A percentile compares a stretch with the other conserved stretches of the same genome.
These are phyloP conservation scores for Tetramorium bicarinatum DNA, from an alignment of 2,888 invertebrate species.

Conservation along the genomic window DNA sequence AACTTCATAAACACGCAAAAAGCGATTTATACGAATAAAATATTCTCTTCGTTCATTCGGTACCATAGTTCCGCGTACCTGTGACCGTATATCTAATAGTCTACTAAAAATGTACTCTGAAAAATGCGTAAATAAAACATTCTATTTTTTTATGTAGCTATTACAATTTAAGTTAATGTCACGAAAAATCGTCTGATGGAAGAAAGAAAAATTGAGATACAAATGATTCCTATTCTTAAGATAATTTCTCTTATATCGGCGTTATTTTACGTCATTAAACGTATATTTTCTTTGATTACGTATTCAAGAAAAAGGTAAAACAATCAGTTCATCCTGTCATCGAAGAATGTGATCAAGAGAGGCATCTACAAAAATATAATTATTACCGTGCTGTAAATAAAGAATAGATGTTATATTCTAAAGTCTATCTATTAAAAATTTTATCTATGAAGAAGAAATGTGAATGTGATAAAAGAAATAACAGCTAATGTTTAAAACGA, in stretches of 20 bases:
- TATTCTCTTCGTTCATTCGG: conserved; percentile 20
- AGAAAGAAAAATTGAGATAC: neutral
- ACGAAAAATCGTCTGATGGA: neutral
- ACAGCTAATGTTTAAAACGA: neutral
- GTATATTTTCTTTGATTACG: neutral
- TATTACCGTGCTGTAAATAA: neutral
- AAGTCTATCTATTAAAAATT: neutral
- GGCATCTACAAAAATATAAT: neutral
- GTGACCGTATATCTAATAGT: conserved; percentile 53
- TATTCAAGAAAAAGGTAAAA: neutral
- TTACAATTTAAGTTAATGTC: neutral
- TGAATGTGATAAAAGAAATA: neutral
- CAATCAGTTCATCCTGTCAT: neutral
- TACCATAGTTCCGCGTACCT: conserved; percentile 32
- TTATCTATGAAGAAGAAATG: neutral
- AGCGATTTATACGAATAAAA: conserved; percentile 3
- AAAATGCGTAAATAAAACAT: conserved; percentile 64
- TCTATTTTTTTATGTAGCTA: conserved; percentile 42
- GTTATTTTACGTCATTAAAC: neutral
- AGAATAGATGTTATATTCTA: neutral
- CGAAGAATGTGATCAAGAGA: conserved; percentile 1
- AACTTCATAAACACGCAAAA: neutral
- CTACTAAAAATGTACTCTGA: conserved; percentile 74
- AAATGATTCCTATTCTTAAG: conserved; percentile 15
- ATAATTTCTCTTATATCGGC: neutral